Conservation (phyloP, 2,113 vertebrate genomes). For the Lota lota region DNA sequence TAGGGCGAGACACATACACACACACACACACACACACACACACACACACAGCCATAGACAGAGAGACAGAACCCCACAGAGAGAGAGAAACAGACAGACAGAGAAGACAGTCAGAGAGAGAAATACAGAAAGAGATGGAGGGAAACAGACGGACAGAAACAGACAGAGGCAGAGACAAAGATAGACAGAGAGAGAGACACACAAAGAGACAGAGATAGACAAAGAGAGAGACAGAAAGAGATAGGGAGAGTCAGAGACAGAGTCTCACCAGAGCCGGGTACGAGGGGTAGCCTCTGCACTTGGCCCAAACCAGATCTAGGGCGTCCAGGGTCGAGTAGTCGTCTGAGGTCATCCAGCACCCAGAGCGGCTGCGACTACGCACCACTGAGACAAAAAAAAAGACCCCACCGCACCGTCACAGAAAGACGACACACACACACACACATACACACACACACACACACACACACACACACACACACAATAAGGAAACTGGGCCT, state of each 20-base stretch:
- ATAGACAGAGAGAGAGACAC: not conserved
- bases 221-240: too few relatives aligned
- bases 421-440: not conserved
- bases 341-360: slow-evolving; percentile 91
- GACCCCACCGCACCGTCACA: slow-evolving; percentile 2
- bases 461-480: too few relatives aligned
- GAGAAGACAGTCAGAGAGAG: too few relatives aligned
- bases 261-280: slow-evolving; percentile 92
- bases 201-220: too few relatives aligned
- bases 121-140: too few relatives aligned
- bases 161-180: not conserved
- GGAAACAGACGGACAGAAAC: not conserved
- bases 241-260: not conserved
- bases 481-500: too few relatives aligned
- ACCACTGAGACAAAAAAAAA: slow-evolving; percentile 76
- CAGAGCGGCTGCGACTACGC: slow-evolving; percentile 81
- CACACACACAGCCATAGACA: too few relatives aligned
- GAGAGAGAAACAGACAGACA: too few relatives aligned
- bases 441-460: too few relatives aligned
- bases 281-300: slow-evolving; percentile 96
- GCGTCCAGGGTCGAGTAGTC: slow-evolving; percentile 92
- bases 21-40: too few relatives aligned
- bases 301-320: slow-evolving; percentile 97
- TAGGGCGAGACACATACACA: too few relatives aligned
- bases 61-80: too few relatives aligned